Base-by-base conservation (phyloP, 1,140 invertebrate genomes). In the Phthorimaea operculella region DNA sequence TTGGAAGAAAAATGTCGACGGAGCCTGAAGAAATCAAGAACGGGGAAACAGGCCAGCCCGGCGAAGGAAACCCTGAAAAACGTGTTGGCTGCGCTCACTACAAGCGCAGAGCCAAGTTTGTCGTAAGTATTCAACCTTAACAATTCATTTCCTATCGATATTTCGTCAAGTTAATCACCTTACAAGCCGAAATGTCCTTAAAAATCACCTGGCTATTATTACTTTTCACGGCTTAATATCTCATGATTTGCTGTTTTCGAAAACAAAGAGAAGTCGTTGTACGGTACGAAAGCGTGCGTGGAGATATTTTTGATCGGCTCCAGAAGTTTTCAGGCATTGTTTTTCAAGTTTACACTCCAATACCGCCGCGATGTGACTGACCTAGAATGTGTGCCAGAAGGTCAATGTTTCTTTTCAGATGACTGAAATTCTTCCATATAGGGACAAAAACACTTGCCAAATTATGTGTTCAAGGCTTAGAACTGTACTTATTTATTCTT, bases 31-130 rank as follows among this genome's bases (percentile, higher is more conserved):
- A 79, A 58, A 59, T 47, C 42, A 53, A 60, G 51, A 75, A 72
- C 59, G 67, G 63, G 15, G 74, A 79, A 54, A 52, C 59, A 47
- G 59, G 59, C 16, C 45, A 51, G 34, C 60, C 58, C 10, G 56
- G 53, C 17, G 72, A 76, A 60, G 59, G 70, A 58, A 70, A 57
- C 50, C 60, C 51, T 62, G 80, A 82, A 69, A 88, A 88, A 77
- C 76, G 83, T 17, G 80, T 87, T 66, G 92, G 92, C 42, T 94
- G 92, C 79, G 89, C 89, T 52, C 92, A 94, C 83, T 94, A 94
- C 63, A 92, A 93, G 71, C 88, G 92, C 68, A 90, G 91, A 70
- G 92, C 92, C 4, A 93, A 93, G 86, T 93, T 93, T 86, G 92
- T 94, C 81, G 92, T 93, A 85, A 90, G 90, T 87, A 51, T 42